Percentiles rank a stretch among this genome's conserved stretches.
These are phyloP conservation scores for Epistrophe grossulariae DNA, from an alignment of 2,888 invertebrate genomes.

Conservation along the genomic window DNA sequence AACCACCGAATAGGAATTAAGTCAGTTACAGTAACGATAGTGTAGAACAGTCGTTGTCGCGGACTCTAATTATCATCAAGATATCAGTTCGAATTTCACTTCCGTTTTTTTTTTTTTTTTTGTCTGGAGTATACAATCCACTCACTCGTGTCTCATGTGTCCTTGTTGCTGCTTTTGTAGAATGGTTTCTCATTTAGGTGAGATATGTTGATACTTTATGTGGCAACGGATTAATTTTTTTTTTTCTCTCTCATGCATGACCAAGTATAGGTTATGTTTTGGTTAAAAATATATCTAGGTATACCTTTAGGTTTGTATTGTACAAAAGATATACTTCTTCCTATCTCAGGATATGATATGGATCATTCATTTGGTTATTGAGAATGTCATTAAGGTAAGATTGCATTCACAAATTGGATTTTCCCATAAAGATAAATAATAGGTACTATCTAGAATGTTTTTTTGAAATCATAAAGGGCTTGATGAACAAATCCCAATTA, in stretches of 20 bases:
- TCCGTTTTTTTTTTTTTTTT: constrained; percentile 39
- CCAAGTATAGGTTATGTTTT: constrained; percentile 38
- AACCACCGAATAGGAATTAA: constrained; percentile 27
- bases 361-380: constrained; percentile 26
- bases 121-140: neutral
- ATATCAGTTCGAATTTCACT: constrained; percentile 70
- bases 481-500: neutral
- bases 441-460: neutral
- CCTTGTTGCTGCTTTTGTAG: constrained; percentile 21
- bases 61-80: constrained; percentile 74
- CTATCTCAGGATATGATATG: constrained; percentile 23
- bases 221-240: constrained; percentile 52
- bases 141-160: constrained; percentile 1
- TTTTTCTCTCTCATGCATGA: constrained; percentile 51
- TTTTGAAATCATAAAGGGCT: neutral
- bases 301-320: neutral
- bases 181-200: constrained; percentile 52
- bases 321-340: neutral
- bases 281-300: neutral
- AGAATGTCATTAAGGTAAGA: constrained; percentile 32
- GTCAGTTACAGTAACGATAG: constrained; percentile 44
- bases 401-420: constrained; percentile 36
- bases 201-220: constrained; percentile 43
- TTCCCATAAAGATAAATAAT: constrained; percentile 35
- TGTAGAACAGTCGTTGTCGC: constrained; percentile 52